Percentiles rank a stretch among this genome's conserved stretches.
Conservation (phyloP, 2,113 vertebrate genomes). For the Nothoprocta perdicaria region DNA sequence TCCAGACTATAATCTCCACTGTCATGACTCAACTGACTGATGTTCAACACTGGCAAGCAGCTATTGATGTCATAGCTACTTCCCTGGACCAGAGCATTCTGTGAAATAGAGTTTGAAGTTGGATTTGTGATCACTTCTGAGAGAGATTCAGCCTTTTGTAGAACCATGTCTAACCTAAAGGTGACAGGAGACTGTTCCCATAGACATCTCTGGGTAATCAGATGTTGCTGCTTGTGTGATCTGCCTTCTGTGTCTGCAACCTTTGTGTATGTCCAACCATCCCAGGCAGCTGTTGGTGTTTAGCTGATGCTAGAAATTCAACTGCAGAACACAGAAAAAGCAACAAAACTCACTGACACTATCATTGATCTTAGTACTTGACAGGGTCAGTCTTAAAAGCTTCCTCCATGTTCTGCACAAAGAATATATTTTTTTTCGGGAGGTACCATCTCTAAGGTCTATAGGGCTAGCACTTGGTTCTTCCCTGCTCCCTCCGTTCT, state of each 20-base stretch:
- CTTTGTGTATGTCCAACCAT: background rate
- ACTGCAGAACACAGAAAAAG: background rate
- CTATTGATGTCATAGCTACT: background rate
- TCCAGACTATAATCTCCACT: background rate
- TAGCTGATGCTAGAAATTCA: background rate
- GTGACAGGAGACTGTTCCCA: background rate
- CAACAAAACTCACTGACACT: background rate
- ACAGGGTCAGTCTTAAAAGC: background rate
- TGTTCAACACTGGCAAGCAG: background rate
- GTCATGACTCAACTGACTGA: background rate
- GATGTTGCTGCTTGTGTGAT: background rate
- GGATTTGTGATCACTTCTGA: background rate
- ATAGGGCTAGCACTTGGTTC: background rate
- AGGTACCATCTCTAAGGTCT: background rate
- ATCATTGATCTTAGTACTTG: background rate
- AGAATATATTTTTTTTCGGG: background rate
- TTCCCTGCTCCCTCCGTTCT: background rate
- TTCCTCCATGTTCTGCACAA: background rate
- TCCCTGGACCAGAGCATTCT: background rate
- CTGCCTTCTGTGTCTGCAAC: background rate
- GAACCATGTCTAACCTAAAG: background rate
- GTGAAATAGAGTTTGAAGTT: background rate
- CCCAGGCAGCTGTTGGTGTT: background rate
- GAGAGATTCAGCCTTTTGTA: background rate
- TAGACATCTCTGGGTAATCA: background rate